Percentiles rank a stretch among this genome's conserved stretches.
Evolutionary conservation across 2,113 vertebrate genomes (phyloP).

Genomic region (Serinus canaria): DNA sequence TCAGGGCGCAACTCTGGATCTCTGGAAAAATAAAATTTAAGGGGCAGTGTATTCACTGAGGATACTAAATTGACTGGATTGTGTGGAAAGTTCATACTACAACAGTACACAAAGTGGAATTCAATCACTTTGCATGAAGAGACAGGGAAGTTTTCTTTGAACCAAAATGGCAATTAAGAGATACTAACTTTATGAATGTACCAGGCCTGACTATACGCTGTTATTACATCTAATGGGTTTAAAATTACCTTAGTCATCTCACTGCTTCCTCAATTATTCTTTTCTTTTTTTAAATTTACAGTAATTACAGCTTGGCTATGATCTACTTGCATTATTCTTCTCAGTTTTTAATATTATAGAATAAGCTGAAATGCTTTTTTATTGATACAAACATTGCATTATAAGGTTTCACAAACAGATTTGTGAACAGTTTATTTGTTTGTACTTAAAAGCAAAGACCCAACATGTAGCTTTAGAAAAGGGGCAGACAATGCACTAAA

Average conservation of each 20-base stretch:
- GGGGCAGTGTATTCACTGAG: neutral
- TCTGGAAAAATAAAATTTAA: neutral
- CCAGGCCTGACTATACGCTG: neutral
- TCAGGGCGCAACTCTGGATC: neutral
- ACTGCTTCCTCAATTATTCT: slow-evolving; percentile 24
- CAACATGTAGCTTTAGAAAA: neutral
- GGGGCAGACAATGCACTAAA: neutral
- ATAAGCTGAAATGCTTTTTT: neutral
- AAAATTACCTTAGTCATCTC: neutral
- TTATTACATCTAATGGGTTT: slow-evolving; percentile 38
- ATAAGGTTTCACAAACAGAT: neutral
- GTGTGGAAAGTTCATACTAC: neutral
- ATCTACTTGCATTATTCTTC: slow-evolving; percentile 1
- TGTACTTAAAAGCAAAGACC: neutral
- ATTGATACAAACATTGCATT: neutral
- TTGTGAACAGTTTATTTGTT: neutral
- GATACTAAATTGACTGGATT: neutral
- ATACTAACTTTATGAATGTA: neutral
- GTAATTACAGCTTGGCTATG: neutral
- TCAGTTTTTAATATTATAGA: neutral
- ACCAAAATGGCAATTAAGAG: neutral
- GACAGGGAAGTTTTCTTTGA: neutral
- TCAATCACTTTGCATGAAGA: neutral
- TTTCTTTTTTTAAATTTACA: neutral
- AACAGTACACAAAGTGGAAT: neutral